A percentile compares a stretch with the other conserved stretches of the same genome.
These are phyloP conservation scores for Plebejus argus DNA, from an alignment of 2,888 invertebrate species.

Conservation along the genomic window DNA sequence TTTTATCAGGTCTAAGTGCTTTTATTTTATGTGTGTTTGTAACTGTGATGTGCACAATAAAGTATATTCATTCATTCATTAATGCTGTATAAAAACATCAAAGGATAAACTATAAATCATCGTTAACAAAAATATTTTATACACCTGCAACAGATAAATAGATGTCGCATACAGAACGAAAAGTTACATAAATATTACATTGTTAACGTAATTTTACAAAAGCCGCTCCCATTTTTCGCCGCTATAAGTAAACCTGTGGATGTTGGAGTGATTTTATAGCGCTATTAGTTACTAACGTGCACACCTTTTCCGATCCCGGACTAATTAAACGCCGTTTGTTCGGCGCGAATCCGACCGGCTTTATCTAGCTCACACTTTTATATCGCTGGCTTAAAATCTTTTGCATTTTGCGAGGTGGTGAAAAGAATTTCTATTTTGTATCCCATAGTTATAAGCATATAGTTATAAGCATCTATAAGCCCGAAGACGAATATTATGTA, in stretches of 20 bases:
- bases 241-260: neutral
- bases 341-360: neutral
- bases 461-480: no score
- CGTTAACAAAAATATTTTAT: no score
- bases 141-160: no score
- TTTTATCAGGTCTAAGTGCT: no score
- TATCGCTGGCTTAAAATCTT: slow-evolving; percentile 17
- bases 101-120: no score
- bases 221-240: neutral
- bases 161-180: no score
- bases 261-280: slow-evolving; percentile 1
- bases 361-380: slow-evolving; percentile 21
- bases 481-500: no score
- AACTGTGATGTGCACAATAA: no score
- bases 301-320: slow-evolving; percentile 8
- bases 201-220: neutral
- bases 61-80: no score
- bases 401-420: neutral
- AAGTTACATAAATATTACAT: neutral
- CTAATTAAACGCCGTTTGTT: slow-evolving; percentile 15
- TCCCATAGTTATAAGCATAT: no score
- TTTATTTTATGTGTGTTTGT: no score
- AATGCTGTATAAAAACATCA: no score
- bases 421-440: slow-evolving; percentile 31
- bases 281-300: slow-evolving; percentile 18